Percentiles rank a stretch among this genome's conserved stretches.
Conservation (phyloP, 2,888 invertebrate species). For the Ophioninae sp. region DNA sequence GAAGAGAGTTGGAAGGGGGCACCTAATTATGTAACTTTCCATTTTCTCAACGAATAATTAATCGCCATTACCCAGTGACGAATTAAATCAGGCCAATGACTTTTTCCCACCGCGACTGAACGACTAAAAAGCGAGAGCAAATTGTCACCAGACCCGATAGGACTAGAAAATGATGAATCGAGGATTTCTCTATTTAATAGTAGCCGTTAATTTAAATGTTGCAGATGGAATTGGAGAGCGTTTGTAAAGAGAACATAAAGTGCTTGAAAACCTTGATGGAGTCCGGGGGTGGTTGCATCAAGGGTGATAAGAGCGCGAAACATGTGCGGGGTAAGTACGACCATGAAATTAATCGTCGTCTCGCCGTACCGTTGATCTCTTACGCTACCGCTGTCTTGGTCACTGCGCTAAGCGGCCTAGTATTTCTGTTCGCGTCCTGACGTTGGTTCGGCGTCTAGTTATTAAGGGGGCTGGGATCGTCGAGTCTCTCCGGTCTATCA, state of each 20-base stretch:
- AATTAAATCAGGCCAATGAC: not conserved
- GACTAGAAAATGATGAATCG: not conserved
- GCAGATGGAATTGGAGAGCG: constrained; percentile 92
- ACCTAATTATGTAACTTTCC: not conserved
- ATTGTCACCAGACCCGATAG: too few species aligned
- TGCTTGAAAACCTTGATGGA: constrained; percentile 88
- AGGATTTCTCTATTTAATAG: not conserved
- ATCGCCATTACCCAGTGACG: not conserved
- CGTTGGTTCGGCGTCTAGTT: constrained; percentile 9
- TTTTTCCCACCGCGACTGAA: not conserved
- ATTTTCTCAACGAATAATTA: not conserved
- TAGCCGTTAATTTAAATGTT: constrained; percentile 70
- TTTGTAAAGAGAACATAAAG: constrained; percentile 93
- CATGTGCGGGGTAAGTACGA: constrained; percentile 79
- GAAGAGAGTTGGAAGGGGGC: too few species aligned
- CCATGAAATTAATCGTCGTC: constrained; percentile 69
- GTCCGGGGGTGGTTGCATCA: constrained; percentile 78
- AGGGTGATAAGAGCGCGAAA: constrained; percentile 77
- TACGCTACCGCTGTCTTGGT: constrained; percentile 70
- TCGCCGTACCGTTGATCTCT: constrained; percentile 66
- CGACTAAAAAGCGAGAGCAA: not conserved
- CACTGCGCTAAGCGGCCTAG: constrained; percentile 70
- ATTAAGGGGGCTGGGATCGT: not conserved
- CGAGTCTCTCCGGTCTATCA: constrained; percentile 7
- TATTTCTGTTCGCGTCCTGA: constrained; percentile 68